Conservation (phyloP, 35 echinoderm and acorn worm genomes). For the Nesometra sesokonis region DNA sequence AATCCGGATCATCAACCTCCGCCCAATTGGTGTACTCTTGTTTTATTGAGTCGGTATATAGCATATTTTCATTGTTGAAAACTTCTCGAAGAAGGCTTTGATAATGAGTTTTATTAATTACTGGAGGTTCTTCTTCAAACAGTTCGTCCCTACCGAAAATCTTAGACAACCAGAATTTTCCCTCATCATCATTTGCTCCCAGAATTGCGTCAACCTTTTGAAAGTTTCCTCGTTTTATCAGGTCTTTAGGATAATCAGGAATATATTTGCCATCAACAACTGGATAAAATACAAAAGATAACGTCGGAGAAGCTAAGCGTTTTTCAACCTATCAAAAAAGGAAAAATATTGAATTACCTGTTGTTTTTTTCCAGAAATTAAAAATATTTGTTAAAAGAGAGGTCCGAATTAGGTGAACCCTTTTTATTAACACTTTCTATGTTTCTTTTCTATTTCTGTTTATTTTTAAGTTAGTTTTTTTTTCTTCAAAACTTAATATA, state of each 20-base stretch:
- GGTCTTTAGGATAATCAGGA: constrained; percentile 16
- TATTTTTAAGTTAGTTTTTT: too few species aligned
- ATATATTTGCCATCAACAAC: constrained; percentile 40
- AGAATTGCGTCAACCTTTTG: constrained; percentile 15
- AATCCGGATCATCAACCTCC: constrained; percentile 13
- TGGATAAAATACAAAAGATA: neutral
- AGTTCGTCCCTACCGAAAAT: constrained; percentile 13
- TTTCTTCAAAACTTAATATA: too few species aligned
- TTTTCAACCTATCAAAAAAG: too few species aligned
- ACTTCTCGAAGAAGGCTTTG: neutral
- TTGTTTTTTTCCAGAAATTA: too few species aligned
- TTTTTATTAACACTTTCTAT: too few species aligned
- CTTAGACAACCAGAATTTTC: constrained; percentile 15
- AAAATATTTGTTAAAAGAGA: too few species aligned
- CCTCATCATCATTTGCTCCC: constrained; percentile 48
- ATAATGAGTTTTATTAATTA: constrained; percentile 1
- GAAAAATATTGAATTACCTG: too few species aligned
- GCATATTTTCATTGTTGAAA: constrained; percentile 10
- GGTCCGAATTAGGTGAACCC: too few species aligned
- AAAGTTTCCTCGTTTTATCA: constrained; percentile 11
- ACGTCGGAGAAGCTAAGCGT: too few species aligned
- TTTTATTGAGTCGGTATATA: constrained; percentile 28
- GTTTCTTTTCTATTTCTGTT: too few species aligned
- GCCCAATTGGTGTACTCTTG: constrained; percentile 63
- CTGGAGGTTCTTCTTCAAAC: neutral